Percentiles rank a stretch among this genome's conserved stretches.
These are phyloP conservation scores for Dynastes hyllus DNA, from an alignment of 2,888 invertebrate species.

Conservation along the genomic window DNA sequence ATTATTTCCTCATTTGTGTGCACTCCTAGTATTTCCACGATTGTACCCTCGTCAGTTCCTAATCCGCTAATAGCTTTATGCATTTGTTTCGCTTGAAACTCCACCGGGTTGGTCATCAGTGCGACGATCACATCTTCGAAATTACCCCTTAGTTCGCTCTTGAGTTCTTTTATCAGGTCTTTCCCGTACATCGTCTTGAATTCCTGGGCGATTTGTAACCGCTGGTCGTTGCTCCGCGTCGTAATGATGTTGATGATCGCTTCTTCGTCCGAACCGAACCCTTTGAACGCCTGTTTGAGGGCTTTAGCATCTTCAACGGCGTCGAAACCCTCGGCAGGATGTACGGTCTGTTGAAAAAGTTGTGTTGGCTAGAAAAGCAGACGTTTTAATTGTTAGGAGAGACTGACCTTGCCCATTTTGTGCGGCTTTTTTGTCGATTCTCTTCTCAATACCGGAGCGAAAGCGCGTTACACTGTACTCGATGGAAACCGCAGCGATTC, in stretches of 20 bases:
- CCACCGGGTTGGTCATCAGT: constrained; percentile 86
- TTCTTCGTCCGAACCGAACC: constrained; percentile 76
- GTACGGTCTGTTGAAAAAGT: constrained; percentile 64
- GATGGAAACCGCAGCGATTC: neutral
- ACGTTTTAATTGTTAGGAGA: neutral
- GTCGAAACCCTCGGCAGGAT: constrained; percentile 64
- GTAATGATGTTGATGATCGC: constrained; percentile 79
- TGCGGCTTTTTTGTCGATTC: neutral
- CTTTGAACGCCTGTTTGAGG: constrained; percentile 67
- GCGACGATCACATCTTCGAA: constrained; percentile 90
- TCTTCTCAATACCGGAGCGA: neutral
- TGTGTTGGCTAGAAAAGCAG: neutral
- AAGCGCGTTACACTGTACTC: neutral
- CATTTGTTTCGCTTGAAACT: constrained; percentile 87
- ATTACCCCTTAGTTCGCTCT: constrained; percentile 91
- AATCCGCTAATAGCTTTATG: constrained; percentile 87
- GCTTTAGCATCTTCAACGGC: constrained; percentile 66
- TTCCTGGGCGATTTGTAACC: constrained; percentile 78
- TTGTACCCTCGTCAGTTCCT: constrained; percentile 86
- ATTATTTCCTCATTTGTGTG: constrained; percentile 88
- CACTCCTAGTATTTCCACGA: constrained; percentile 91
- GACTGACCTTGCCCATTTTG: constrained; percentile 3
- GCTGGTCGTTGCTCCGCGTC: constrained; percentile 77
- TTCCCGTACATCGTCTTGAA: constrained; percentile 79
- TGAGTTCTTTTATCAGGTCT: constrained; percentile 87